These are phyloP conservation scores for Gobio gobio DNA, from an alignment of 2,113 vertebrate species.

Conservation along the genomic window DNA sequence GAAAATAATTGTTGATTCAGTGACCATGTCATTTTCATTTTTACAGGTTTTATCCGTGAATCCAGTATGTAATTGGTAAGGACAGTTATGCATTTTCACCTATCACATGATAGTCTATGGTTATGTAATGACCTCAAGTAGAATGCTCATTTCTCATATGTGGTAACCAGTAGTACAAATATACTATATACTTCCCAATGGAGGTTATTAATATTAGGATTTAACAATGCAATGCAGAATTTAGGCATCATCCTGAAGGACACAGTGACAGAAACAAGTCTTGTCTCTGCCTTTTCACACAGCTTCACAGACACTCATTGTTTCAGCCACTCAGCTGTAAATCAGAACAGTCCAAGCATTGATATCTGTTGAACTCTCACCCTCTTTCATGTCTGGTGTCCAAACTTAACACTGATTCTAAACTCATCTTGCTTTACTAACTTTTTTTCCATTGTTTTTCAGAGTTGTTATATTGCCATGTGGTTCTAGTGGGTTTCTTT, in stretches of 20 bases:
- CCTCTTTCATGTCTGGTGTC: background rate
- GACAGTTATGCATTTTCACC: background rate
- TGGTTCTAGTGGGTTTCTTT: background rate
- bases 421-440: background rate
- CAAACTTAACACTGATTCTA: background rate
- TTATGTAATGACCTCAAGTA: background rate
- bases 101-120: background rate
- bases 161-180: background rate
- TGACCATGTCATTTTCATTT: background rate
- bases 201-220: background rate
- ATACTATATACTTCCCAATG: background rate
- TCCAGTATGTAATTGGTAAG: constrained; percentile 77
- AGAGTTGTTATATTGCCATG: background rate
- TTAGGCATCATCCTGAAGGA: background rate
- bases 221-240: background rate
- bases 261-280: background rate
- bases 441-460: background rate
- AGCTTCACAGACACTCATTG: constrained; percentile 3
- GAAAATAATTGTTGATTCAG: background rate
- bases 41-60: constrained; percentile 71
- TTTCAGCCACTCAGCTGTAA: background rate
- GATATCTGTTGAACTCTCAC: background rate
- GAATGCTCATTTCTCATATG: background rate
- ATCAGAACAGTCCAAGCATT: constrained; percentile 21
- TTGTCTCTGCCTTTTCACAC: background rate